Conservation (phyloP, 64 coral and sea anemone genomes). For the Pachyseris speciosa region DNA sequence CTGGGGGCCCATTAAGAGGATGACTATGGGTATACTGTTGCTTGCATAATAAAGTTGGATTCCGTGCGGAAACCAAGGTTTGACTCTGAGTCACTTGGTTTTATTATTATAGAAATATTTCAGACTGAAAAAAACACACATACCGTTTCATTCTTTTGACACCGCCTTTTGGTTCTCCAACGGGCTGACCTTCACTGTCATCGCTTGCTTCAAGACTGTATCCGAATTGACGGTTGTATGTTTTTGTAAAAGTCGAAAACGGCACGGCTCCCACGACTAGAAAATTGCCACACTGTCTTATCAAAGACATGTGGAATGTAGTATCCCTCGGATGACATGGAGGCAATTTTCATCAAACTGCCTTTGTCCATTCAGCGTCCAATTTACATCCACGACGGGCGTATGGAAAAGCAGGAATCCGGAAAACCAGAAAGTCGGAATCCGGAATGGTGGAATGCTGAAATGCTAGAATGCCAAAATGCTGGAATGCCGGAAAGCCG, state of each 20-base stretch:
- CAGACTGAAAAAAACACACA: neutral
- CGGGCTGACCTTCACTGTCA: neutral
- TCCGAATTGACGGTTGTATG: neutral
- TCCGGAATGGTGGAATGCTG: no score
- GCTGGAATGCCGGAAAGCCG: no score
- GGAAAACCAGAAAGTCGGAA: no score
- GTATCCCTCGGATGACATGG: neutral
- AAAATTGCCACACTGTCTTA: constrained; percentile 6
- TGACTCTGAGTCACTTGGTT: neutral
- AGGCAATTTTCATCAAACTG: neutral
- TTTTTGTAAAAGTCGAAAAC: neutral
- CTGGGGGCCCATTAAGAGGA: neutral
- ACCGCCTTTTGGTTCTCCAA: neutral
- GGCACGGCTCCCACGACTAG: neutral
- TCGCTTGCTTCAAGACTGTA: neutral
- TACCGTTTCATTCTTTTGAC: neutral
- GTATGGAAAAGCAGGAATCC: no score
- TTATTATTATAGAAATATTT: no score
- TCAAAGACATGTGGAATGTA: neutral
- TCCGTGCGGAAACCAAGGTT: neutral
- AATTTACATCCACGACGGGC: neutral
- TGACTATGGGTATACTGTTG: neutral
- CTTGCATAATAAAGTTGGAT: neutral
- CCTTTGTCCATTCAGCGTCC: neutral
- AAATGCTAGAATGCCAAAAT: no score